Evolutionary conservation across 2,113 vertebrate species (phyloP).

Genomic region (Megalops atlanticus): DNA sequence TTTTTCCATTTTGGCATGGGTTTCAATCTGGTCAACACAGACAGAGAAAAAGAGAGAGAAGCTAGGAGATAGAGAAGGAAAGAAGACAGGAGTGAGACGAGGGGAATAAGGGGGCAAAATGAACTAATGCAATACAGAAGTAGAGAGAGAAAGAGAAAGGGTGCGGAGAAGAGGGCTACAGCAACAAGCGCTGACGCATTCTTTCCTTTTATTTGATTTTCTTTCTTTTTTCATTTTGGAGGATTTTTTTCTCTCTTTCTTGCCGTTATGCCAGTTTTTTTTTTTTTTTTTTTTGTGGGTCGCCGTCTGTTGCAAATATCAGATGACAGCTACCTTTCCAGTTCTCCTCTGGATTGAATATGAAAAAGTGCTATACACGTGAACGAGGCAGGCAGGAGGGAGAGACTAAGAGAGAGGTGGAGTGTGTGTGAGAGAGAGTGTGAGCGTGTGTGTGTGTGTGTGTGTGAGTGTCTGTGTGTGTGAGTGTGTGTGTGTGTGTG

Average conservation of each 20-base stretch:
- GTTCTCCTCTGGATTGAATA: slow-evolving; percentile 30
- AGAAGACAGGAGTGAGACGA: slow-evolving; percentile 13
- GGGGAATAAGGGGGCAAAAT: background rate
- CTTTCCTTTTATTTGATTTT: slow-evolving; percentile 52
- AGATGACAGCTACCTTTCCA: slow-evolving; percentile 37
- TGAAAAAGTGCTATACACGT: slow-evolving; percentile 35
- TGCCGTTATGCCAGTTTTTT: slow-evolving; percentile 13
- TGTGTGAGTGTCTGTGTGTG: slow-evolving; percentile 20
- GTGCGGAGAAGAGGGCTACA: slow-evolving; percentile 42
- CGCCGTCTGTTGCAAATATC: slow-evolving; percentile 47
- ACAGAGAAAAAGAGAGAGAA: slow-evolving; percentile 39
- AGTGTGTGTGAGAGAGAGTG: slow-evolving; percentile 50
- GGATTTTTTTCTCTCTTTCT: slow-evolving; percentile 38
- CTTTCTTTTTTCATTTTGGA: slow-evolving; percentile 28
- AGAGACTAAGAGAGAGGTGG: slow-evolving; percentile 41
- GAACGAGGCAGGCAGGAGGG: slow-evolving; percentile 41
- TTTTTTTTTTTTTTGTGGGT: slow-evolving; percentile 42
- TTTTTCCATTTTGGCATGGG: slow-evolving; percentile 31
- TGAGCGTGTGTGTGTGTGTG: slow-evolving; percentile 28
- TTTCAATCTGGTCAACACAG: slow-evolving; percentile 37
- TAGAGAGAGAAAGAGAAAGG: background rate
- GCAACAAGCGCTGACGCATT: slow-evolving; percentile 63
- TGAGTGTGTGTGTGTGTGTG: slow-evolving; percentile 1
- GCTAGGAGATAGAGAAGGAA: slow-evolving; percentile 23
- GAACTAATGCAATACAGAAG: slow-evolving; percentile 6